Base-by-base conservation (phyloP, 2,888 invertebrate genomes). In the Lasioglossum oenotherae region DNA sequence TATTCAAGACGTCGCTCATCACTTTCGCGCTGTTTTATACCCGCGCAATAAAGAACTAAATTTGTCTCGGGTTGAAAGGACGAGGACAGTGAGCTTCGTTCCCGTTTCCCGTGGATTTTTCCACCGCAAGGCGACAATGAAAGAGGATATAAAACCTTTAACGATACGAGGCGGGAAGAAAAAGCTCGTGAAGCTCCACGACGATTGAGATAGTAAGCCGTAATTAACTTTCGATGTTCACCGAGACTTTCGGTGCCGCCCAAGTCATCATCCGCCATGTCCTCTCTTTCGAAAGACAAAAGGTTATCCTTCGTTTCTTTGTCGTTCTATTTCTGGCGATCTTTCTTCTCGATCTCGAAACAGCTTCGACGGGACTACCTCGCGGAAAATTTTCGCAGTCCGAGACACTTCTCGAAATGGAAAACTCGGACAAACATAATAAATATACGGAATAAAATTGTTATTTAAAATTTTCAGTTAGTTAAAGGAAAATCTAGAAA, bases 151-250 rank as follows among this genome's bases (percentile, higher is more conserved):
- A 88, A 88, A 88, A 85, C 80, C 88, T 72, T 88, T 86, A 86
- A 88, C 88, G 86, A 85, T 85, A 85, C 88, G 85, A 81, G 80
- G 41, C 72, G 77, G 44, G 71, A 53, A 38, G 72, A 82, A 80
- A 77, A 85, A 79, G 81, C 79, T 81, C 76, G 79, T 41, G 87
- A 76, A 71, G 64, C 74, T 23, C 71, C 44, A 60, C 82, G 88
- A 77, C 79, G 81, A 74, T 78, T 80, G 64, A 74, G 81, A 83
- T 72, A 72, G 80, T 44, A 76, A 79, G 81, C 72, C 75, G 85
- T 83, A 88, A 88, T 88, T 88, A 88, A 88, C 85, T 88, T 85
- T 77, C 77, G 75, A 85, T 84, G 87, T 75, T 80, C 81, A 49
- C 67, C 57, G 78, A 74, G 79, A 81, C 82, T 86, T 85, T 86